Evolutionary conservation across 2,113 vertebrate genomes (phyloP).

Genomic region (Burhinus oedicnemus): DNA sequence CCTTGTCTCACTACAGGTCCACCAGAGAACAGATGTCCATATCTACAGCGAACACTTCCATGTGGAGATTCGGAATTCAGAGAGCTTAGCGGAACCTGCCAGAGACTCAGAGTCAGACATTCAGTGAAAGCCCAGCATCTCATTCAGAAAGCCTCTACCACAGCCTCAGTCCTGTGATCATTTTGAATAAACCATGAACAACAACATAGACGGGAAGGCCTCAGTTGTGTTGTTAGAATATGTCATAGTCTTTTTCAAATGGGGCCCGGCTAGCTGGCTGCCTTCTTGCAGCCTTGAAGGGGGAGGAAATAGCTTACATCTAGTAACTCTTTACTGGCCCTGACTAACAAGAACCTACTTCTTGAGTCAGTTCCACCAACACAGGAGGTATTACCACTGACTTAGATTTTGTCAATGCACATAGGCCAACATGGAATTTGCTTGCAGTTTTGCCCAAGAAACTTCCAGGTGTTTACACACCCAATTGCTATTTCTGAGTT

Average conservation of each 20-base stretch:
- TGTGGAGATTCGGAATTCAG: neutral
- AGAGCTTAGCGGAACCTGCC: neutral
- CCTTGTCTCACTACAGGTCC: neutral
- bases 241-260: rapidly evolving
- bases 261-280: neutral
- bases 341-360: neutral
- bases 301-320: neutral
- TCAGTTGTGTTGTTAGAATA: neutral
- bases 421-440: neutral
- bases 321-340: neutral
- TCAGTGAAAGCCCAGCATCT: neutral
- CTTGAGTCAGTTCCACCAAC: neutral
- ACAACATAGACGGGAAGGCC: neutral
- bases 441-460: neutral
- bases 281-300: neutral
- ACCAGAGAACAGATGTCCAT: neutral
- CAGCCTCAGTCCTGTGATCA: neutral
- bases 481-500: neutral
- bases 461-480: neutral
- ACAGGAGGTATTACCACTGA: neutral
- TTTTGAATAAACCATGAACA: neutral
- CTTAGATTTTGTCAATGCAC: neutral
- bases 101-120: neutral
- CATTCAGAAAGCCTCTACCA: neutral
- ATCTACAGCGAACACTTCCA: neutral